Conservation (phyloP, 1,140 invertebrate species). For the Bathynomus jamesi region DNA sequence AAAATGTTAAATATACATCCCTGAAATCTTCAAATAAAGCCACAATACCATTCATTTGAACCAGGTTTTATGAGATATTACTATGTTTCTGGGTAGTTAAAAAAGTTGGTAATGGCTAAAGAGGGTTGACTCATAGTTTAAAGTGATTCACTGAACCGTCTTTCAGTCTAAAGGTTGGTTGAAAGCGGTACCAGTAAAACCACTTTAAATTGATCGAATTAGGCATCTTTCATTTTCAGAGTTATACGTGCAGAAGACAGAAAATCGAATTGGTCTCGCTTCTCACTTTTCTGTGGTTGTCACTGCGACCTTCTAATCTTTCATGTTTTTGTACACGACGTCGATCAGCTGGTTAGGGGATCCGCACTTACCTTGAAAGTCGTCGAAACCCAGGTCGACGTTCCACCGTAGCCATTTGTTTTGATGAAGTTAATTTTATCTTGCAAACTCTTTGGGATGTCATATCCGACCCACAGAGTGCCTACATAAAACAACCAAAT, state of each 20-base stretch:
- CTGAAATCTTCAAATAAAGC: neutral
- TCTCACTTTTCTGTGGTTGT: conserved; percentile 18
- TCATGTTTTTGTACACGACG: conserved; percentile 28
- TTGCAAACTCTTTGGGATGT: conserved; percentile 58
- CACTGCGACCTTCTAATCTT: conserved; percentile 22
- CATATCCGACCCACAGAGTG: conserved; percentile 77
- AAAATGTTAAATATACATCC: neutral
- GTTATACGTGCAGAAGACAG: neutral
- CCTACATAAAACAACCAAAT: too few species aligned
- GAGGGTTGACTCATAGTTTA: too few species aligned
- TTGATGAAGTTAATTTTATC: conserved; percentile 73
- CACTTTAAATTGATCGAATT: too few species aligned
- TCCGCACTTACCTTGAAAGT: conserved; percentile 77
- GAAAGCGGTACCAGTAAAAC: too few species aligned
- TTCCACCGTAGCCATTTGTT: conserved; percentile 78
- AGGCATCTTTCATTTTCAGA: too few species aligned
- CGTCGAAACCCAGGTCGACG: conserved; percentile 97
- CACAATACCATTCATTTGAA: neutral
- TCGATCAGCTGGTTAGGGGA: conserved; percentile 54
- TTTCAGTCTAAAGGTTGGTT: too few species aligned
- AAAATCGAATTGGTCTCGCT: conserved; percentile 8
- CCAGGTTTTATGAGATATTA: neutral
- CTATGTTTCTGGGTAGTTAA: neutral
- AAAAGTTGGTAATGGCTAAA: too few species aligned
- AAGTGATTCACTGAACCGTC: too few species aligned